Conservation (phyloP, 2,113 vertebrate genomes). For the Panthera leo region DNA sequence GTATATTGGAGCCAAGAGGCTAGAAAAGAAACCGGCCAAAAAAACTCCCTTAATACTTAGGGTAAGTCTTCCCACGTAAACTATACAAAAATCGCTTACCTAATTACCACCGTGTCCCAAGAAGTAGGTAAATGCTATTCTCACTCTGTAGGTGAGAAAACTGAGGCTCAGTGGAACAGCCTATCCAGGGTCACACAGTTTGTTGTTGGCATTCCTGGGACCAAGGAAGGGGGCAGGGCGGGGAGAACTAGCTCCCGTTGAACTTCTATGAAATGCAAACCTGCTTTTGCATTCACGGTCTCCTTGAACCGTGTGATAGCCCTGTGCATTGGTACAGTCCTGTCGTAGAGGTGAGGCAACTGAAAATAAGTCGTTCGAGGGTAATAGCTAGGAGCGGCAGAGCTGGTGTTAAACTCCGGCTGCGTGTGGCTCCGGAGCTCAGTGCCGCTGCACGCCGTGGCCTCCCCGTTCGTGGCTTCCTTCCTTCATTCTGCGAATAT, state of each 20-base stretch:
- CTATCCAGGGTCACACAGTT: not conserved
- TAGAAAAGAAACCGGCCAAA: not conserved
- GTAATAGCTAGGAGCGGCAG: not conserved
- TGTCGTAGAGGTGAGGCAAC: not conserved
- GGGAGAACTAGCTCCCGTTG: not conserved
- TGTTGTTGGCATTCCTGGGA: not conserved
- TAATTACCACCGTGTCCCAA: not conserved
- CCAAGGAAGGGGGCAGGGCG: fast-evolving
- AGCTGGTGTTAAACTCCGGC: not conserved
- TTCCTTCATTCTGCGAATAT: not conserved
- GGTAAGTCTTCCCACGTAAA: not conserved
- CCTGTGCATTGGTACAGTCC: not conserved
- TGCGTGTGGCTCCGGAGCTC: not conserved
- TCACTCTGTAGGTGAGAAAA: not conserved
- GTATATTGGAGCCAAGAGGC: not conserved
- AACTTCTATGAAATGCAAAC: not conserved
- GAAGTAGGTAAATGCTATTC: not conserved
- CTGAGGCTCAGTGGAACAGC: not conserved
- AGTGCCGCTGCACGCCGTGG: fast-evolving
- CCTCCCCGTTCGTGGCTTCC: not conserved
- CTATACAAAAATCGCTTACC: fast-evolving
- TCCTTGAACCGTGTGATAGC: no score
- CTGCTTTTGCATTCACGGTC: not conserved
- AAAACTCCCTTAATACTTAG: not conserved
- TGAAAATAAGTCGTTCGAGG: not conserved